phyloP scores from a whole-genome alignment of 2,888 invertebrate species.

The Lymantria monacha region DNA sequence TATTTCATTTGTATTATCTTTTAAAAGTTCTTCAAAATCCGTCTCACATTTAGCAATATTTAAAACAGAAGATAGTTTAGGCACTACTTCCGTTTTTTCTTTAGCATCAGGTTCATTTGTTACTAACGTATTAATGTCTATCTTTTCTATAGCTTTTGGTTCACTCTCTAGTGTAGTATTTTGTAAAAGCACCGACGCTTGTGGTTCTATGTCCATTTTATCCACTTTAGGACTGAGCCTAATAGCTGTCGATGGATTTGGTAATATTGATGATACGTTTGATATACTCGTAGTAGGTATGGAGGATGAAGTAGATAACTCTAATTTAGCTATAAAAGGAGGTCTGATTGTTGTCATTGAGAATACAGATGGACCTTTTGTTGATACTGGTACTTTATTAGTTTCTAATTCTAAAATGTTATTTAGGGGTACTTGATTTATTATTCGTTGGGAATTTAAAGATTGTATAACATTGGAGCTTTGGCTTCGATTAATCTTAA shows the following conservation, averaged over 20 bases:
- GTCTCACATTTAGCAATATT: constrained; percentile 64
- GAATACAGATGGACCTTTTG: constrained; percentile 48
- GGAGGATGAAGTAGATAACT: constrained; percentile 49
- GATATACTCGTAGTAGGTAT: constrained; percentile 53
- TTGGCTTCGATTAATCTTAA: constrained; percentile 51
- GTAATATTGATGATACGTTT: constrained; percentile 65
- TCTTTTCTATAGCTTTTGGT: constrained; percentile 17
- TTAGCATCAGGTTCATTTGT: constrained; percentile 27
- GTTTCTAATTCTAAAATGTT: constrained; percentile 63
- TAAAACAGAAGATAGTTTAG: constrained; percentile 23
- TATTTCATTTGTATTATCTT: constrained; percentile 76
- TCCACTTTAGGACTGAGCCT: constrained; percentile 54
- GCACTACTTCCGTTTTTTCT: constrained; percentile 36
- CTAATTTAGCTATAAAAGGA: constrained; percentile 59
- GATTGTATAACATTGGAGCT: constrained; percentile 67
- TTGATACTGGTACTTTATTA: constrained; percentile 49
- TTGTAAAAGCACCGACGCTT: constrained; percentile 22
- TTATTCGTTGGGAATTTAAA: constrained; percentile 59
- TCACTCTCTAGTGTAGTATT: constrained; percentile 34
- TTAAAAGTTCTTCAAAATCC: constrained; percentile 76
- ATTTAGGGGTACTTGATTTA: constrained; percentile 55
- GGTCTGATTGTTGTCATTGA: constrained; percentile 65
- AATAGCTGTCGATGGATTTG: constrained; percentile 42
- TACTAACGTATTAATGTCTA: constrained; percentile 10
- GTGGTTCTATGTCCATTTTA: constrained; percentile 37